These are phyloP conservation scores for Orthosia cruda DNA, from an alignment of 2,888 invertebrate genomes.

Conservation along the genomic window DNA sequence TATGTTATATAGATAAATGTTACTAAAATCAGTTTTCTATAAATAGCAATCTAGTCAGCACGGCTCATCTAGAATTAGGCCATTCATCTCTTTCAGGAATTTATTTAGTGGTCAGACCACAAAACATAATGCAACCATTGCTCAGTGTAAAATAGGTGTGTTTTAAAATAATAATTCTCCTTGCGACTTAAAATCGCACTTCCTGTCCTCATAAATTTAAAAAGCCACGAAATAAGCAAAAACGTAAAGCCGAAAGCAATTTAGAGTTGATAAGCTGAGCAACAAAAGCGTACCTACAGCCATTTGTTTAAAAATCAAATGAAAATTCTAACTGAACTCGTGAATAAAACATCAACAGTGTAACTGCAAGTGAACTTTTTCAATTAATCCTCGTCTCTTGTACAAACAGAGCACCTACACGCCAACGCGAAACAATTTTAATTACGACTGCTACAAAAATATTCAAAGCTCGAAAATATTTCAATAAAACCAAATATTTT, in stretches of 20 bases:
- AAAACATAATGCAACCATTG: neutral
- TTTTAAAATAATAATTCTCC: neutral
- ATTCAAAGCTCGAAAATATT: slow-evolving; percentile 45
- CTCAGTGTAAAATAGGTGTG: neutral
- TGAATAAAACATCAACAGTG: slow-evolving; percentile 61
- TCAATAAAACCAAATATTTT: slow-evolving; percentile 29
- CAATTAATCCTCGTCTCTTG: slow-evolving; percentile 56
- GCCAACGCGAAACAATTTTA: slow-evolving; percentile 60
- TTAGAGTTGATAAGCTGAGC: slow-evolving; percentile 30
- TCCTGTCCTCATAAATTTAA: slow-evolving; percentile 5
- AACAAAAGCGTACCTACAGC: slow-evolving; percentile 31
- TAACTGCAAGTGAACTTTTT: slow-evolving; percentile 63
- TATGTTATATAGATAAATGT: too few species aligned
- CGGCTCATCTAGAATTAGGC: neutral
- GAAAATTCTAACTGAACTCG: slow-evolving; percentile 49
- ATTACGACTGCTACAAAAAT: slow-evolving; percentile 52
- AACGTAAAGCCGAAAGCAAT: slow-evolving; percentile 22
- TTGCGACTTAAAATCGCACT: neutral
- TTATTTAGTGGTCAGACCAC: neutral
- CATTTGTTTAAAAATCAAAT: slow-evolving; percentile 55
- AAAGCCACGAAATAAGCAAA: slow-evolving; percentile 3
- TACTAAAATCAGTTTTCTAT: neutral
- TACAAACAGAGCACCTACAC: slow-evolving; percentile 55
- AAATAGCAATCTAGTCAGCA: neutral
- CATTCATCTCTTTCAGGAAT: neutral